Conservation (phyloP, 2,113 vertebrate species). For the Pterophyllum scalare region DNA sequence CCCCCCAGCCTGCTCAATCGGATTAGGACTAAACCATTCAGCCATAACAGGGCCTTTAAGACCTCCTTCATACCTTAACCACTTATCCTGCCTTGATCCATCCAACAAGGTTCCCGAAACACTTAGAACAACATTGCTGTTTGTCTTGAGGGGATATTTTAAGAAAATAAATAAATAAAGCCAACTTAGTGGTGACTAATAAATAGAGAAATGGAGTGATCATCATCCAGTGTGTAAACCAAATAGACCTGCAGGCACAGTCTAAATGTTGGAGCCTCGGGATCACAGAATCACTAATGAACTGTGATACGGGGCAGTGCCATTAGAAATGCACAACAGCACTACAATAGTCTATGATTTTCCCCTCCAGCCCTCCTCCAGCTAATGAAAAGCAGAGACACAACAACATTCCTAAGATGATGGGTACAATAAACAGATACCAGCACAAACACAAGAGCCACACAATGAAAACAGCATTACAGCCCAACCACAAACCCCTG, state of each 20-base stretch:
- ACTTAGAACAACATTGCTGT: constrained; percentile 18
- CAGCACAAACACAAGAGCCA: constrained; percentile 59
- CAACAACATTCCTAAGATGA: constrained; percentile 61
- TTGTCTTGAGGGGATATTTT: constrained; percentile 19
- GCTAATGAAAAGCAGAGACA: constrained; percentile 75
- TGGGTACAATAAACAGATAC: constrained; percentile 60
- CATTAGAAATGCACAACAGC: constrained; percentile 30
- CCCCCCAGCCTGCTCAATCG: constrained; percentile 55
- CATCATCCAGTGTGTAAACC: constrained; percentile 18
- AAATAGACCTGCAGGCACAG: constrained; percentile 4
- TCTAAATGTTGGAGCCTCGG: constrained; percentile 25
- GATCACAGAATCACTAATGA: constrained; percentile 39
- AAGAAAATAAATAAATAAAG: constrained; percentile 24
- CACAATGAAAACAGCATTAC: constrained; percentile 72
- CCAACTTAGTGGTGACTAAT: not conserved
- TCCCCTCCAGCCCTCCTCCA: constrained; percentile 18
- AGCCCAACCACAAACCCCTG: constrained; percentile 54
- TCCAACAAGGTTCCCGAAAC: constrained; percentile 58
- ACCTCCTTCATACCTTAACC: constrained; percentile 55
- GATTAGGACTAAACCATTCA: constrained; percentile 74
- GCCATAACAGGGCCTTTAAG: constrained; percentile 62
- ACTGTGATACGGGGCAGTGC: constrained; percentile 20
- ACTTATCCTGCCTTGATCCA: constrained; percentile 69
- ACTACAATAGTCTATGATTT: constrained; percentile 21
- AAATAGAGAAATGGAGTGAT: constrained; percentile 33